Evolutionary conservation across 2,888 invertebrate genomes (phyloP).

Genomic region (Macaria liturata): DNA sequence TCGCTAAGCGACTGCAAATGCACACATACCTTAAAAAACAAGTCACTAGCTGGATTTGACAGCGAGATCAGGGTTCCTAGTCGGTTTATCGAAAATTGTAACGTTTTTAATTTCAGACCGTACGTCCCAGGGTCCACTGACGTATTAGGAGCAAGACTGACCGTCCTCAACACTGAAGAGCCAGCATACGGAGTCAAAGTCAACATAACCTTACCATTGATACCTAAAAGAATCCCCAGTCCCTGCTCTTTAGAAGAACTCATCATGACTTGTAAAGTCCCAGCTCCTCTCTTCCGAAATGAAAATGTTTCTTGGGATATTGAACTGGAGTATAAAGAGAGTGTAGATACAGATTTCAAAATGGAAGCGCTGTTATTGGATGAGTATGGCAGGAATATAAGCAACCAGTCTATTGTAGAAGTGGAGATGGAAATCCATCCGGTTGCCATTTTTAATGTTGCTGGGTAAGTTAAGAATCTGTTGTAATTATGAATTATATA

Average conservation of each 20-base stretch:
- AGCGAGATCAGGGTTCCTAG: too few species aligned
- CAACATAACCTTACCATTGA: slow-evolving; percentile 53
- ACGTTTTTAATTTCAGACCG: slow-evolving; percentile 44
- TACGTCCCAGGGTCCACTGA: slow-evolving; percentile 62
- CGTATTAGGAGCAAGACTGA: slow-evolving; percentile 60
- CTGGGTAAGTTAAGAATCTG: slow-evolving; percentile 51
- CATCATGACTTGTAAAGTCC: slow-evolving; percentile 59
- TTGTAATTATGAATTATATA: too few species aligned
- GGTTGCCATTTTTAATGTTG: slow-evolving; percentile 52
- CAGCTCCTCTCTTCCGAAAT: slow-evolving; percentile 58
- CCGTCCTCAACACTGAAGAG: slow-evolving; percentile 60
- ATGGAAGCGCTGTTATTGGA: slow-evolving; percentile 55
- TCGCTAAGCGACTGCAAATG: too few species aligned
- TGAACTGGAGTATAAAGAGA: slow-evolving; percentile 62
- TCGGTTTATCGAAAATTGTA: too few species aligned
- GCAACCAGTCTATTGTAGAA: slow-evolving; percentile 42
- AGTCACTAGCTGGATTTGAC: too few species aligned
- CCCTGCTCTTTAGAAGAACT: slow-evolving; percentile 56
- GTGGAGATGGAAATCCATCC: slow-evolving; percentile 50
- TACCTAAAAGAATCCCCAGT: slow-evolving; percentile 61
- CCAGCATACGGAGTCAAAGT: slow-evolving; percentile 70
- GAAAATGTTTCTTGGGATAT: slow-evolving; percentile 58
- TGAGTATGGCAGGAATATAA: slow-evolving; percentile 54
- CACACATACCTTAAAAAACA: too few species aligned
- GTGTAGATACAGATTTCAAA: slow-evolving; percentile 42